These are phyloP conservation scores for Oncorhynchus masou DNA, from an alignment of 2,113 vertebrate species.

Conservation along the genomic window DNA sequence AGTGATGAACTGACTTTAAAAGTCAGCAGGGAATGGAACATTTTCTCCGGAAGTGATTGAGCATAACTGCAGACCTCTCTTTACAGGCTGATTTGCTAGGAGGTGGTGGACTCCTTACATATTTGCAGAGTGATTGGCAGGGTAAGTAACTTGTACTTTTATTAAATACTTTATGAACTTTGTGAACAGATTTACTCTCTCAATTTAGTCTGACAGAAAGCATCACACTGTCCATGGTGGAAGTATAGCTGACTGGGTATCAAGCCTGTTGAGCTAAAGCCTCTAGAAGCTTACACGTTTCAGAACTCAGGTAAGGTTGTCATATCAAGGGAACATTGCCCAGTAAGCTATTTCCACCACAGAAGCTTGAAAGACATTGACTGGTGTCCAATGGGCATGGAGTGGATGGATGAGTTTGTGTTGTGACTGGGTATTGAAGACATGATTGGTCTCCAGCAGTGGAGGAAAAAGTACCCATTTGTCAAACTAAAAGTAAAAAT, in stretches of 20 bases:
- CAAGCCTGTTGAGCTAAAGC: neutral
- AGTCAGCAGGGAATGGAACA: neutral
- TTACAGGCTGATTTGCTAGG: neutral
- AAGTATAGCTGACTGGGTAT: neutral
- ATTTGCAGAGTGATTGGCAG: neutral
- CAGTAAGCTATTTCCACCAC: neutral
- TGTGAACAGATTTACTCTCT: neutral
- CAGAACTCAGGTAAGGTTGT: neutral
- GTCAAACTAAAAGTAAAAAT: no score
- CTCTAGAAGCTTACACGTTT: neutral
- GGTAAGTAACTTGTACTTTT: neutral
- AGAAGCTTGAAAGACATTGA: neutral
- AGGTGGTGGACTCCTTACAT: neutral
- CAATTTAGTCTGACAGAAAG: neutral
- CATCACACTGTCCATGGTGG: neutral
- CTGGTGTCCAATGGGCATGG: neutral
- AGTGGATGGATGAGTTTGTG: slow-evolving; percentile 11
- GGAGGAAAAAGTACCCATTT: no score
- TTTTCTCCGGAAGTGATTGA: neutral
- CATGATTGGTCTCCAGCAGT: slow-evolving; percentile 29
- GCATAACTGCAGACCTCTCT: neutral
- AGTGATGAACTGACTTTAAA: neutral
- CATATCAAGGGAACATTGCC: neutral
- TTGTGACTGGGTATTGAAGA: slow-evolving; percentile 34
- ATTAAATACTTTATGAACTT: neutral